Base-by-base conservation (phyloP, 2,113 vertebrate species). In the Psilopsiagon aymara region DNA sequence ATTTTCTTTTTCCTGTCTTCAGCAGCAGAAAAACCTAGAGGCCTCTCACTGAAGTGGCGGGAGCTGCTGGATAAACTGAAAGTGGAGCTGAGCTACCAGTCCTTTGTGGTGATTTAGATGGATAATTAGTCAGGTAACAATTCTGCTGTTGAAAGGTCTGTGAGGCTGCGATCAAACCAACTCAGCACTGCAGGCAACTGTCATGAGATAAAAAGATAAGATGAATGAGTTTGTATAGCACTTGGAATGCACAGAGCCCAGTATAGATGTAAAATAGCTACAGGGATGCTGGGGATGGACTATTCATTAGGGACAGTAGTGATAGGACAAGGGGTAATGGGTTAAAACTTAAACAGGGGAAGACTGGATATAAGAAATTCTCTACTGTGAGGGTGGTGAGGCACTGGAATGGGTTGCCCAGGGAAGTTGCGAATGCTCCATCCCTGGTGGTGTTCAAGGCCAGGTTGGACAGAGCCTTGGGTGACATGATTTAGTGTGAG, bases 131-230 rank as follows among this genome's bases (percentile, higher is more conserved):
- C 82, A 91, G 82, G 78, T 86, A 95, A 95, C 93, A 90, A 93
- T 90, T 91, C 53, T 55, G 53, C 79, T 77, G 92, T 86, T 95
- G 92, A 96, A 96, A 97, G 91, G 82, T 82, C 93, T 96, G 71
- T 92, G 76, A 93, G 83, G 51, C 82, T 77, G 79, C 85, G 94
- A 95, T 96, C 94, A 96, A 93, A 94, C 90, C 82, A 92, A 92
- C 73, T 97, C 88, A 96, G 79, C 75, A 74, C 88, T 96, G 79
- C 88, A 94, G 93, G 90, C 82, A 95, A 93, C 92, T 96, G 90
- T 94, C 92, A 92, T 60, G 82, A 97, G 93, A 95, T 94, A 90
- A 94, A 96, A 76, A 96, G 94, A 90, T 94, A 96, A 96, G 87
- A 93, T 75, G 79, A 95, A 96, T 95, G 88, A 88, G 71, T 88